Evolutionary conservation across 2,113 vertebrate species (phyloP), one percentile per base, ranked within the genome.

Genomic region (Chionodraco myersi): DNA sequence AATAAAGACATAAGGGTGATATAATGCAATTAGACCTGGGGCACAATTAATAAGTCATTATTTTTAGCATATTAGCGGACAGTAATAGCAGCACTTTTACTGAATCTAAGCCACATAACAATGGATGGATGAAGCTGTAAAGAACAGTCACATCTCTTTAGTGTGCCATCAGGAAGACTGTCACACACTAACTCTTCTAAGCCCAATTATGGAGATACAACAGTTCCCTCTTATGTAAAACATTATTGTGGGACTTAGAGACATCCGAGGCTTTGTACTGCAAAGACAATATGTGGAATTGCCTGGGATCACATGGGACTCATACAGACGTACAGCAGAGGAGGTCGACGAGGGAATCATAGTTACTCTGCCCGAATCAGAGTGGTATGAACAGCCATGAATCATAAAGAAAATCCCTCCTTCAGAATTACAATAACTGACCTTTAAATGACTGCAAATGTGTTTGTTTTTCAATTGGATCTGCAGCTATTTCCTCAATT

Each of bases 21-120:
- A 52, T 83, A 86, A 88, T 86, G 69, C 60, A 87, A 86, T 86
- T 79, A 86, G 52, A 79, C 67, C 63, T 49, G 6, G 13, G 77
- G 64, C 76, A 65, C 81, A 88, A 89, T 90, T 86, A 83, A 83
- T 88, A 83, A 88, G 84, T 86, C 26, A 84, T 82, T 87, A 78
- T 89, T 90, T 77, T 65, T 74, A 78, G 53, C 71, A 34, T 73
- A 67, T 74, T 72, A 21, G 57, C 21, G 6, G 41, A 66, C 34
- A 56, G 26, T 52, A 26, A 18, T 34, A 70, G 78, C 72, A 73
- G 63, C 71, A 49, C 15, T 74, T 78, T 9, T 57, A 45, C 16
- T n/a, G 48, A 54, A 30, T 82, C 54, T 16, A 23, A 70, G 18
- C 30, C 53, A 23, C 47, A 16, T 54, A 53, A 21, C 30, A 66